phyloP scores from a whole-genome alignment of 1,140 invertebrate species.

The Bombyx mandarina region DNA sequence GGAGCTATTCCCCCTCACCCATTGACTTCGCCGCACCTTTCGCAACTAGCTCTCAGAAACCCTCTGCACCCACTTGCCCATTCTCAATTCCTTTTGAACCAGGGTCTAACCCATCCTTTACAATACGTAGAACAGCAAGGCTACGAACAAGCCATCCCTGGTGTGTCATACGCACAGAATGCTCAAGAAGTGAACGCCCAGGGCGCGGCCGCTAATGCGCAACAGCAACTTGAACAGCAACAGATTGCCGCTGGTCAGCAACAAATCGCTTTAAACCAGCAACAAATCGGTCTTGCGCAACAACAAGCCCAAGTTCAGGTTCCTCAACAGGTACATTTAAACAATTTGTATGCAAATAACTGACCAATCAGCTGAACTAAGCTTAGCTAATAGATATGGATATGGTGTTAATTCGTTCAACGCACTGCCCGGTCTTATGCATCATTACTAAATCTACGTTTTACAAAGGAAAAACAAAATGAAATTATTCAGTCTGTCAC shows the following conservation, averaged over 20 bases:
- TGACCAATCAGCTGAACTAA: too few relatives aligned
- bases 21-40: not conserved
- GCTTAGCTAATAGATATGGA: too few relatives aligned
- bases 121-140: conserved; percentile 3
- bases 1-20: too few relatives aligned
- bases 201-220: not conserved
- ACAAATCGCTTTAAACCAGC: not conserved
- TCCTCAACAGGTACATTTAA: conserved; percentile 1
- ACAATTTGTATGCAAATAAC: not conserved
- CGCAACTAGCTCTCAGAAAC: too few relatives aligned
- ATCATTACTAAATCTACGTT: too few relatives aligned
- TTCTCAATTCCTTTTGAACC: conserved; percentile 1
- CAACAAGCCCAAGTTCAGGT: not conserved
- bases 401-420: too few relatives aligned
- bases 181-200: conserved; percentile 1
- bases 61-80: not conserved
- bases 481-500: too few relatives aligned
- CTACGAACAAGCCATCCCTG: conserved; percentile 1
- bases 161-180: conserved; percentile 1
- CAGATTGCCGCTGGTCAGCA: not conserved
- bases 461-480: too few relatives aligned
- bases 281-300: not conserved
- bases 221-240: not conserved
- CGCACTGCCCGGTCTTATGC: too few relatives aligned
- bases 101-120: conserved; percentile 1